Percentiles rank a stretch among this genome's conserved stretches.
Evolutionary conservation across 2,113 vertebrate genomes (phyloP).

Genomic region (Tyrannus savana): DNA sequence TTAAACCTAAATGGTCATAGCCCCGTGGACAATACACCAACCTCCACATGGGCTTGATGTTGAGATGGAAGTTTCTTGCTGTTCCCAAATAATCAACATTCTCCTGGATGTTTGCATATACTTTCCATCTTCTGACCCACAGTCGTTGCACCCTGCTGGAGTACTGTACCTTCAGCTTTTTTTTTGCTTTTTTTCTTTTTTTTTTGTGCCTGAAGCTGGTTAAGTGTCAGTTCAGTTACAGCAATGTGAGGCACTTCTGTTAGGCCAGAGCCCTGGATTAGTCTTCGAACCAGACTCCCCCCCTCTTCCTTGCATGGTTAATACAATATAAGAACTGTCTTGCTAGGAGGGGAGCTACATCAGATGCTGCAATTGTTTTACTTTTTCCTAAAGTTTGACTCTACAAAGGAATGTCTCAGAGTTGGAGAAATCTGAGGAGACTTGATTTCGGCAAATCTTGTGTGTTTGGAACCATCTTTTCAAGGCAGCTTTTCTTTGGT

Average conservation of each 20-base stretch:
- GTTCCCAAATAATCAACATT: neutral
- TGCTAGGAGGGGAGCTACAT: neutral
- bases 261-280: neutral
- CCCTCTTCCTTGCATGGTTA: neutral
- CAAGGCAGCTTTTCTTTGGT: neutral
- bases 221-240: neutral
- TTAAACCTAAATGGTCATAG: neutral
- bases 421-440: neutral
- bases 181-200: too few relatives aligned
- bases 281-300: neutral
- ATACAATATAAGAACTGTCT: neutral
- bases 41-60: neutral
- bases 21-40: neutral
- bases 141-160: neutral
- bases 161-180: neutral
- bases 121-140: neutral
- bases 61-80: neutral
- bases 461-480: neutral
- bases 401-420: neutral
- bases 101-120: neutral
- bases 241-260: neutral
- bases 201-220: neutral
- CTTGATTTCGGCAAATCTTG: neutral
- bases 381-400: neutral
- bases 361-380: neutral